Conservation (phyloP, 35 echinoderm and acorn worm species). For the Apostichopus parvimensis region DNA sequence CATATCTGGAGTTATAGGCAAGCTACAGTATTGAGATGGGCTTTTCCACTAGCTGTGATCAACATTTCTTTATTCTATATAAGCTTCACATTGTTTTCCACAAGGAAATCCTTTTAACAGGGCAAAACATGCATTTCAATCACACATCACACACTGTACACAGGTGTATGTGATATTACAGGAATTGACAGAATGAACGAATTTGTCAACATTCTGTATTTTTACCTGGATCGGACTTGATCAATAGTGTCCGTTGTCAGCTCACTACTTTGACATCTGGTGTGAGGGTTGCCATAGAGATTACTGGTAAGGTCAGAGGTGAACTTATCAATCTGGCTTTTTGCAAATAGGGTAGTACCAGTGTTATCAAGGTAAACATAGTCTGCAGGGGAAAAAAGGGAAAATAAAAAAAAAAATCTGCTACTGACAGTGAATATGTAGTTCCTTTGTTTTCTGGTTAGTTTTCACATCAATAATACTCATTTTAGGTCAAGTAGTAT, state of each 20-base stretch:
- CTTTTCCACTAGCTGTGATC: too few relatives aligned
- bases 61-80: too few relatives aligned
- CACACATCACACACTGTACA: background rate
- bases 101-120: too few relatives aligned
- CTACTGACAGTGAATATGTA: background rate
- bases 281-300: constrained; percentile 97
- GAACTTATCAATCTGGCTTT: constrained; percentile 72
- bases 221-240: constrained; percentile 87
- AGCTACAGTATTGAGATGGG: too few relatives aligned
- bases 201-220: background rate
- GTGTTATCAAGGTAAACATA: constrained; percentile 89
- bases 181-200: too few relatives aligned
- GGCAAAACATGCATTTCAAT: background rate
- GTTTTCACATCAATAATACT: background rate
- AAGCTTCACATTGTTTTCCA: too few relatives aligned
- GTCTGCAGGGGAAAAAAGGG: background rate
- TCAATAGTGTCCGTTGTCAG: constrained; percentile 83
- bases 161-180: too few relatives aligned
- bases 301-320: constrained; percentile 69
- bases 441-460: background rate
- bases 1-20: too few relatives aligned
- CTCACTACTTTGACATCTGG: constrained; percentile 67
- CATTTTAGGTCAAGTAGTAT: too few relatives aligned
- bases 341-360: constrained; percentile 83
- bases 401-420: too few relatives aligned